phyloP scores from a whole-genome alignment of 2,888 invertebrate species.

The Deroplatys truncata region DNA sequence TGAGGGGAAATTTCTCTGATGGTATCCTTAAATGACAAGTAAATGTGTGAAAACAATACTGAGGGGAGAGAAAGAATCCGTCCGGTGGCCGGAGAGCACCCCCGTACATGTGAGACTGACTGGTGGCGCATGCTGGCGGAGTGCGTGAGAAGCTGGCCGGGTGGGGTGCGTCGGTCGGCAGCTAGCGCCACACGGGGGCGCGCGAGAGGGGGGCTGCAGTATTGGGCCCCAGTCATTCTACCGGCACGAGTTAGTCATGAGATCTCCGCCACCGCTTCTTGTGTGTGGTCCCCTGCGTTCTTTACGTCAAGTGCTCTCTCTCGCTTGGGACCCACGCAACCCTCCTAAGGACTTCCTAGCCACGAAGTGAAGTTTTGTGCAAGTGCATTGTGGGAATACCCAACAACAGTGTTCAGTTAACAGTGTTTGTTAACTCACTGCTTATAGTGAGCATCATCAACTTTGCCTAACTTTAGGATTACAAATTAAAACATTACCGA shows the following conservation, averaged over 20 bases:
- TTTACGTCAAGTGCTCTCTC: not conserved
- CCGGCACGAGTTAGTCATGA: not conserved
- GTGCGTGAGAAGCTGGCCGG: not conserved
- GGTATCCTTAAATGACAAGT: no score
- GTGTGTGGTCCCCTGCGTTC: not conserved
- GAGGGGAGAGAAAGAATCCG: not conserved
- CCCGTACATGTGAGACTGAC: not conserved
- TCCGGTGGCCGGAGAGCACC: not conserved
- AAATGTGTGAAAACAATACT: no score
- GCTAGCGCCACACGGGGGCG: not conserved
- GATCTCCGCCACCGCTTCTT: not conserved
- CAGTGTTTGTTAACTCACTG: no score
- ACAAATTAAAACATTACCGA: no score
- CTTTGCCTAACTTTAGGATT: no score
- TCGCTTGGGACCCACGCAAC: no score
- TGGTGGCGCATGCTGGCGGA: not conserved
- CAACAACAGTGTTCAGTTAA: no score
- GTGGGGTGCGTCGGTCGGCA: not conserved
- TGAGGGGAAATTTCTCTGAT: no score
- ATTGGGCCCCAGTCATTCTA: not conserved
- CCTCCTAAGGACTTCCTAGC: no score
- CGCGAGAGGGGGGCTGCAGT: not conserved
- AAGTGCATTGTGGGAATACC: no score
- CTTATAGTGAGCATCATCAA: no score
- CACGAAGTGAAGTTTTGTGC: no score